A percentile compares a stretch with the other conserved stretches of the same genome.
Conservation (phyloP, 2,113 vertebrate species). For the Cololabis saira region DNA sequence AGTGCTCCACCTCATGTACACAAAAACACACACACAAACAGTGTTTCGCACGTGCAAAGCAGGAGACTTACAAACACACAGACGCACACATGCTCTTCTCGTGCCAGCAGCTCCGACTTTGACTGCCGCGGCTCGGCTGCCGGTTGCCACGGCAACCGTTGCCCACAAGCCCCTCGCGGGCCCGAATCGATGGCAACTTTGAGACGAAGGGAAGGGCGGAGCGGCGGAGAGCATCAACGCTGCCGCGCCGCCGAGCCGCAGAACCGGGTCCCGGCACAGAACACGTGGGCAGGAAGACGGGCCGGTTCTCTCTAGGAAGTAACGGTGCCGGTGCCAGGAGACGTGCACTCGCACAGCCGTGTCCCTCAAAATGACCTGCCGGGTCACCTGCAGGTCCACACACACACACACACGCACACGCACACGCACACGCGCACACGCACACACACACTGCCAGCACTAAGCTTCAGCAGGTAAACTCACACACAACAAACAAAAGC, state of each 20-base stretch:
- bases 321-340: too few relatives aligned
- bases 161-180: slow-evolving; percentile 82
- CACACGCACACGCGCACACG: slow-evolving; percentile 17
- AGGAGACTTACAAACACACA: background rate
- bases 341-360: too few relatives aligned
- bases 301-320: too few relatives aligned
- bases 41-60: slow-evolving; percentile 13
- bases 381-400: slow-evolving; percentile 41
- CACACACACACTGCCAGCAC: slow-evolving; percentile 11
- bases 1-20: slow-evolving; percentile 49
- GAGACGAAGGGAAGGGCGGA: slow-evolving; percentile 54
- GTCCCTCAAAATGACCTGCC: too few relatives aligned
- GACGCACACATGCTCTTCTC: slow-evolving; percentile 45
- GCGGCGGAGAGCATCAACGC: background rate
- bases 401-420: slow-evolving; percentile 5
- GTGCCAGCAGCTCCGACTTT: slow-evolving; percentile 78
- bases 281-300: too few relatives aligned
- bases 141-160: slow-evolving; percentile 83
- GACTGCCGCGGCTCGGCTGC: slow-evolving; percentile 80
- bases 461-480: background rate
- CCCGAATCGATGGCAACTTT: slow-evolving; percentile 81
- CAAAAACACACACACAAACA: slow-evolving; percentile 49
- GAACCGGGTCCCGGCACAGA: too few relatives aligned
- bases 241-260: too few relatives aligned
- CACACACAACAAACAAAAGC: too few relatives aligned